phyloP scores from a whole-genome alignment of 1,140 invertebrate species.

The Anagrus nilaparvatae region DNA sequence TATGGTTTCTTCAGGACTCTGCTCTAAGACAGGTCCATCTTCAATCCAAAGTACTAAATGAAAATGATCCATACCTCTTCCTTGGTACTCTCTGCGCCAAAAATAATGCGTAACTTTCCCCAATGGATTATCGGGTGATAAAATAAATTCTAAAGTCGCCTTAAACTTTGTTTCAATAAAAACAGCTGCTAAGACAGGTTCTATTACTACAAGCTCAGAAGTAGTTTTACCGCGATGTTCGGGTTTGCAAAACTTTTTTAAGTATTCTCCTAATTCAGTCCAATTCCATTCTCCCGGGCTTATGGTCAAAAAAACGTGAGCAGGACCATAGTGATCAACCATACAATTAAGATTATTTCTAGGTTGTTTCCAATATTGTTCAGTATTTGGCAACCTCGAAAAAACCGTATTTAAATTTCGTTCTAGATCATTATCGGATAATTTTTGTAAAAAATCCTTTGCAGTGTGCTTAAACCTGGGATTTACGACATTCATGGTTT shows the following conservation, averaged over 20 bases:
- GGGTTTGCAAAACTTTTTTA: slow-evolving; percentile 14
- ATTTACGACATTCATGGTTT: no score
- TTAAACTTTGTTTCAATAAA: slow-evolving; percentile 21
- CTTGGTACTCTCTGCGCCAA: slow-evolving; percentile 19
- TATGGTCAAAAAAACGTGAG: slow-evolving; percentile 30
- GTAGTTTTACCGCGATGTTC: slow-evolving; percentile 10
- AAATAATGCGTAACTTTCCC: slow-evolving; percentile 20
- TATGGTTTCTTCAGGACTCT: neutral
- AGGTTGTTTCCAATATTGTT: slow-evolving; percentile 17
- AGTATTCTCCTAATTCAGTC: slow-evolving; percentile 18
- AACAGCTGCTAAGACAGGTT: slow-evolving; percentile 20
- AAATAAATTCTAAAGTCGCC: slow-evolving; percentile 21
- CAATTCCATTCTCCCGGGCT: slow-evolving; percentile 30
- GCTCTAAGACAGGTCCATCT: slow-evolving; percentile 15
- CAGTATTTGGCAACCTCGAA: slow-evolving; percentile 16
- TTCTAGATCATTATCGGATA: no score
- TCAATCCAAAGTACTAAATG: slow-evolving; percentile 20
- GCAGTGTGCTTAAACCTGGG: no score
- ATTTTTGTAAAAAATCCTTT: no score
- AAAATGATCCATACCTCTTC: slow-evolving; percentile 16
- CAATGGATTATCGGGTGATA: slow-evolving; percentile 19
- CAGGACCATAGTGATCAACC: slow-evolving; percentile 17
- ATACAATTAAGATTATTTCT: slow-evolving; percentile 6
- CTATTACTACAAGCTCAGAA: slow-evolving; percentile 19
- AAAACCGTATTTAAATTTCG: no score